These are phyloP conservation scores for Megalopta genalis DNA, from an alignment of 1,140 invertebrate genomes.

Conservation along the genomic window DNA sequence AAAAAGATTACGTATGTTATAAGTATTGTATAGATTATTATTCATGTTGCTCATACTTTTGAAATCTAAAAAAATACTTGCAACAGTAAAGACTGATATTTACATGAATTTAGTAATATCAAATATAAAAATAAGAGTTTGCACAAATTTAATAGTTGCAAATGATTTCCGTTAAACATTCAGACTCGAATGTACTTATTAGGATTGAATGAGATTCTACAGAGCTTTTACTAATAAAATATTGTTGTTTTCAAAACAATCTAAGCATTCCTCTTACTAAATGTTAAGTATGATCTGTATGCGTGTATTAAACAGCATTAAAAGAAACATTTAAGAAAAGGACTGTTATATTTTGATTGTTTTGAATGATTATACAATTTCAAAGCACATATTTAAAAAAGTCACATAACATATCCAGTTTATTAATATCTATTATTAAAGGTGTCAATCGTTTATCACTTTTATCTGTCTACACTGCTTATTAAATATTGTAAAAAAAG, in stretches of 20 bases:
- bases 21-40: not conserved
- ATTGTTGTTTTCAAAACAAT: not conserved
- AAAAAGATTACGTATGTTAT: not conserved
- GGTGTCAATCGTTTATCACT: conserved; percentile 38
- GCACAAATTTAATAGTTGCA: not conserved
- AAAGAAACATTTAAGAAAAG: not conserved
- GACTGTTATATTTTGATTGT: not conserved
- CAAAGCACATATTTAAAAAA: conserved; percentile 17
- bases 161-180: conserved; percentile 8
- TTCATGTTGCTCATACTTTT: not conserved
- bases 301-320: not conserved
- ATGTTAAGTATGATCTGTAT: not conserved
- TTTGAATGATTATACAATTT: conserved; percentile 19
- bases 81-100: conserved; percentile 35
- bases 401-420: conserved; percentile 12
- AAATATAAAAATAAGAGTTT: not conserved
- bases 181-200: conserved; percentile 8
- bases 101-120: conserved; percentile 5
- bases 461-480: conserved; percentile 27
- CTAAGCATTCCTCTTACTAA: not conserved
- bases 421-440: conserved; percentile 20
- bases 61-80: not conserved
- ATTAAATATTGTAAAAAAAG: conserved; percentile 42
- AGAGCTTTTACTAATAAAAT: conserved; percentile 1
- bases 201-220: conserved; percentile 2